phyloP scores from a whole-genome alignment of 2,888 invertebrate species.

The Lasioglossum villosulum region DNA sequence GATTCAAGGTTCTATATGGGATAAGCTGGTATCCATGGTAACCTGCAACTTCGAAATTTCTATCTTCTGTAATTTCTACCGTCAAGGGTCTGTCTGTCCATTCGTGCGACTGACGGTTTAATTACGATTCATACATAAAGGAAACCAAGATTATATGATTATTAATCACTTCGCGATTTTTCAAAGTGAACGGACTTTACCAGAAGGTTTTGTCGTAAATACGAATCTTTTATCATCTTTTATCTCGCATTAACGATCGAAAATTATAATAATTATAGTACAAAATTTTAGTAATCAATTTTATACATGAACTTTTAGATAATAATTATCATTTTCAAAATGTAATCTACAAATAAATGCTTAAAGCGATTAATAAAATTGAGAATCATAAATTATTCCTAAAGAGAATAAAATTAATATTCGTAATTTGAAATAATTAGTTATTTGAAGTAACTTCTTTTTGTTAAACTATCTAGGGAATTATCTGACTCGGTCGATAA shows the following conservation, averaged over 20 bases:
- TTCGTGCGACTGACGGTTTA: neutral
- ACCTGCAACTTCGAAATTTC: conserved; percentile 25
- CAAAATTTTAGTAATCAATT: neutral
- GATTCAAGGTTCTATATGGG: conserved; percentile 37
- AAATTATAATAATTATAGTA: neutral
- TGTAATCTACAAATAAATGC: neutral
- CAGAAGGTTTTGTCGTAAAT: neutral
- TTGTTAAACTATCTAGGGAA: neutral
- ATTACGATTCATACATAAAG: neutral
- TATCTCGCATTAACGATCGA: neutral
- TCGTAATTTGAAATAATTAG: neutral
- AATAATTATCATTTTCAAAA: neutral
- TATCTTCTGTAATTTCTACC: neutral
- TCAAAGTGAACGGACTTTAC: fast-evolving
- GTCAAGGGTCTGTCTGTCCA: neutral
- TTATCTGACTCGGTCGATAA: too few species aligned
- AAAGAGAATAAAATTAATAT: neutral
- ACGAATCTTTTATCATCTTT: neutral
- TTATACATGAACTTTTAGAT: neutral
- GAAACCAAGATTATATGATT: neutral
- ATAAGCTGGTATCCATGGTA: conserved; percentile 35
- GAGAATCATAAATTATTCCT: neutral
- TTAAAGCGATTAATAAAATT: neutral
- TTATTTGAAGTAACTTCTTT: neutral
- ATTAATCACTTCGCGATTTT: neutral